Evolutionary conservation across 2,113 vertebrate species (phyloP).

Genomic region (Lates calcarifer): DNA sequence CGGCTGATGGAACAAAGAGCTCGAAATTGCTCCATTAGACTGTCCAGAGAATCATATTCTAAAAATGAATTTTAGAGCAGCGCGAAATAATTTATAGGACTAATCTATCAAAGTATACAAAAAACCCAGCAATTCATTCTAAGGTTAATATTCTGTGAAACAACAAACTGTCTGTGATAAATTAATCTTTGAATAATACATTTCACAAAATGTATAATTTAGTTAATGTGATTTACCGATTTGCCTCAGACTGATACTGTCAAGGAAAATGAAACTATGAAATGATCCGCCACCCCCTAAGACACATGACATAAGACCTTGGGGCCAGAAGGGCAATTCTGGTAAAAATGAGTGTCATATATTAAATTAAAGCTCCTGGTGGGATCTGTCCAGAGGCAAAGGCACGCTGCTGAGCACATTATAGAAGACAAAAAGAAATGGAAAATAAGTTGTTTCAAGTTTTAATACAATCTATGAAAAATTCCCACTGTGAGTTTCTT

Average conservation of each 20-base stretch:
- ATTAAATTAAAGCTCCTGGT: conserved; percentile 66
- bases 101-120: conserved; percentile 78
- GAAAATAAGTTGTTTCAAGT: conserved; percentile 34
- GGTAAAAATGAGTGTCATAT: conserved; percentile 54
- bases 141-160: conserved; percentile 72
- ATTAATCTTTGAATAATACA: conserved; percentile 78
- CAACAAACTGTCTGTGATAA: conserved; percentile 70
- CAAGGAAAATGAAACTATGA: conserved; percentile 61
- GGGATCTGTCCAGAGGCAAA: conserved; percentile 51
- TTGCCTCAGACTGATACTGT: conserved; percentile 50
- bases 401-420: conserved; percentile 47
- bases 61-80: conserved; percentile 66
- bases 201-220: conserved; percentile 77
- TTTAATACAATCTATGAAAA: conserved; percentile 34
- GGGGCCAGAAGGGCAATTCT: conserved; percentile 54
- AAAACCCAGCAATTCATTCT: conserved; percentile 44
- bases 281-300: conserved; percentile 38
- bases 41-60: conserved; percentile 58
- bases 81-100: conserved; percentile 73
- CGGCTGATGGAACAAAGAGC: conserved; percentile 67
- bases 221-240: conserved; percentile 70
- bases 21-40: conserved; percentile 74
- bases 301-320: conserved; percentile 52
- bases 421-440: conserved; percentile 34
- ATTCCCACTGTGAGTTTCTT: conserved; percentile 9